These are phyloP conservation scores for Himalopsyche anomala DNA, from an alignment of 2,888 invertebrate species.

Conservation along the genomic window DNA sequence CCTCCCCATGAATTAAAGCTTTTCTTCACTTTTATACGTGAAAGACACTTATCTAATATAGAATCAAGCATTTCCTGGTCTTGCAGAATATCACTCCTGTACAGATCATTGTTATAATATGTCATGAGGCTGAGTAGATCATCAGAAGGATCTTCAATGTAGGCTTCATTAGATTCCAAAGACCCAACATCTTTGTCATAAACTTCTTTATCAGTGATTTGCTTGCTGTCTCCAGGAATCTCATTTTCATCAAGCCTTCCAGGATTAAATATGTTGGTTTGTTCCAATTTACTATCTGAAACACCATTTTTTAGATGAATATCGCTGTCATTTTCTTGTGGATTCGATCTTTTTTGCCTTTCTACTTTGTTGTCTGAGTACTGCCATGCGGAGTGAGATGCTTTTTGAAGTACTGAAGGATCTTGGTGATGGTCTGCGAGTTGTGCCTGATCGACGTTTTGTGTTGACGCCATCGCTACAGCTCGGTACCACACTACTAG, in stretches of 20 bases:
- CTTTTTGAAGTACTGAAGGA: background rate
- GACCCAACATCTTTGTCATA: background rate
- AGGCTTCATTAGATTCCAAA: conserved; percentile 4
- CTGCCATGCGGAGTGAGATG: background rate
- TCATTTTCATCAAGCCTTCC: background rate
- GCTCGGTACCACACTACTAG: conserved; percentile 60
- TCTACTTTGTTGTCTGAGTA: background rate
- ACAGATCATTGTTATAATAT: background rate
- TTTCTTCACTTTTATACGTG: conserved; percentile 41
- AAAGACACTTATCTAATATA: conserved; percentile 50
- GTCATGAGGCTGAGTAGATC: background rate
- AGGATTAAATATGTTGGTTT: conserved; percentile 2
- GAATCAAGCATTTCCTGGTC: conserved; percentile 38
- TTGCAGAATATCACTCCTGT: background rate
- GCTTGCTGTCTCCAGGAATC: background rate
- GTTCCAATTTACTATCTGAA: background rate
- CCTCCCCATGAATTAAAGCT: conserved; percentile 53
- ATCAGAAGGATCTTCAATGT: background rate
- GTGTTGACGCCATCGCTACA: conserved; percentile 47
- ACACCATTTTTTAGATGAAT: conserved; percentile 22
- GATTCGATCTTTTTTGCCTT: background rate
- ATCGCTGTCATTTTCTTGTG: background rate
- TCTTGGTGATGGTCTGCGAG: background rate
- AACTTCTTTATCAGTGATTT: background rate
- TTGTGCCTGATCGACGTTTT: conserved; percentile 22